phyloP scores from a whole-genome alignment of 92 coral and sea anemone genomes.

The Epizoanthus rinbou region DNA sequence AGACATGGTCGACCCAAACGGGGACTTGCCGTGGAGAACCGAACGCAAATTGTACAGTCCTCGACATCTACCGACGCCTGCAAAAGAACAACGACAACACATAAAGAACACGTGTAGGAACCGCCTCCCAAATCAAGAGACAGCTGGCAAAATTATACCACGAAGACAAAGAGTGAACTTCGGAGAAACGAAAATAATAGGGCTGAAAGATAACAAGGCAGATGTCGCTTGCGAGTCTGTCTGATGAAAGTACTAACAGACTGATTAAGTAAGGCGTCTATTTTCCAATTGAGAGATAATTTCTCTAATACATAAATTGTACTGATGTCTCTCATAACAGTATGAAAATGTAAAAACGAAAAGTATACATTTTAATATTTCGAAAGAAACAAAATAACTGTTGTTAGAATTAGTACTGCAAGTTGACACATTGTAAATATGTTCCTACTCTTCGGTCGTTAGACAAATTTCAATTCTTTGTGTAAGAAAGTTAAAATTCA shows the following conservation, averaged over 20 bases:
- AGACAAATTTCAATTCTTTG: no score
- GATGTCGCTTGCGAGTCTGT: background rate
- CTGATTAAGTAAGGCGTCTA: no score
- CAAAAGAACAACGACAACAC: background rate
- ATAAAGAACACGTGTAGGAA: background rate
- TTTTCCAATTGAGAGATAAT: no score
- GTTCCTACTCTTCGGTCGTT: no score
- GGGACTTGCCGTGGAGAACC: background rate
- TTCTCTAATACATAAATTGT: no score
- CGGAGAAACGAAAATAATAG: constrained; percentile 58
- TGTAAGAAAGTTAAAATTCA: no score
- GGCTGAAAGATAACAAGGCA: background rate
- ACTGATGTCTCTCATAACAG: no score
- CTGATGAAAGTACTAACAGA: background rate
- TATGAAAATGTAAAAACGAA: no score
- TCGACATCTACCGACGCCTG: background rate
- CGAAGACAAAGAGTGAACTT: constrained; percentile 68
- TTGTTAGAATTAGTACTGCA: no score
- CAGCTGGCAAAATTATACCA: background rate
- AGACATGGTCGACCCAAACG: constrained; percentile 6
- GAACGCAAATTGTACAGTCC: constrained; percentile 1
- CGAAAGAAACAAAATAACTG: no score
- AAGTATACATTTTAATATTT: no score
- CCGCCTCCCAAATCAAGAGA: background rate
- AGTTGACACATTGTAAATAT: no score